Conservation (phyloP, 2,797 vertebrate species). For the Epinephelus awoara region DNA sequence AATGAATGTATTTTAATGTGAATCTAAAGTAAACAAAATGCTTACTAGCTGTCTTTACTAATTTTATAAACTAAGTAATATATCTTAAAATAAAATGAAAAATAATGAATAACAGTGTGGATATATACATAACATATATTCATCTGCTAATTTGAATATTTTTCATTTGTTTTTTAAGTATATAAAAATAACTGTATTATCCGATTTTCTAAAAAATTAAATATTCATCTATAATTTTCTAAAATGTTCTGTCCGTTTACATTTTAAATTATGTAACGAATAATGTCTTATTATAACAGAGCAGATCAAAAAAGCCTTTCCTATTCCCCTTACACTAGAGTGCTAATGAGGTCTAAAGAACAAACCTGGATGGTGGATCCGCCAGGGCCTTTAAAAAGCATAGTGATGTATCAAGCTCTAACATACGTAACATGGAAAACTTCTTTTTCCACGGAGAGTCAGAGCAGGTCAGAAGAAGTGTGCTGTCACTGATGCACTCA, state of each 20-base stretch:
- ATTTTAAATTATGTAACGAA: not conserved
- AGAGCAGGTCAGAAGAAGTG: not conserved
- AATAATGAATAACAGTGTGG: not conserved
- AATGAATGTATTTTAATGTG: not conserved
- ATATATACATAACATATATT: no score
- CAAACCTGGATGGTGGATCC: constrained; percentile 25
- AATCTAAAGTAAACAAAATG: not conserved
- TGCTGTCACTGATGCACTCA: not conserved
- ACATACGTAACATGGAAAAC: constrained; percentile 17
- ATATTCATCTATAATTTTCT: no score
- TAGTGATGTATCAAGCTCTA: constrained; percentile 25
- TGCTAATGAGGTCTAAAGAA: constrained; percentile 31
- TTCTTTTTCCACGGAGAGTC: not conserved
- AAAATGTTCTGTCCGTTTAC: not conserved
- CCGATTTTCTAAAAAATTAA: no score
- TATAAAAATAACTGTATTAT: no score
- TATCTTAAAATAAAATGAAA: not conserved
- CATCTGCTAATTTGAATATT: no score
- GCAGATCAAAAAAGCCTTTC: constrained; percentile 11
- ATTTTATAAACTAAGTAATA: not conserved
- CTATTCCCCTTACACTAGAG: constrained; percentile 1
- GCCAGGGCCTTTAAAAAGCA: constrained; percentile 35
- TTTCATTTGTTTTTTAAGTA: no score
- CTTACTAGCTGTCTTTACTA: not conserved
- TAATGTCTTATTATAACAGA: constrained; percentile 10